Evolutionary conservation across 2,888 invertebrate genomes (phyloP), one percentile per base, ranked within the genome.

Genomic region (Meteorus colon): DNA sequence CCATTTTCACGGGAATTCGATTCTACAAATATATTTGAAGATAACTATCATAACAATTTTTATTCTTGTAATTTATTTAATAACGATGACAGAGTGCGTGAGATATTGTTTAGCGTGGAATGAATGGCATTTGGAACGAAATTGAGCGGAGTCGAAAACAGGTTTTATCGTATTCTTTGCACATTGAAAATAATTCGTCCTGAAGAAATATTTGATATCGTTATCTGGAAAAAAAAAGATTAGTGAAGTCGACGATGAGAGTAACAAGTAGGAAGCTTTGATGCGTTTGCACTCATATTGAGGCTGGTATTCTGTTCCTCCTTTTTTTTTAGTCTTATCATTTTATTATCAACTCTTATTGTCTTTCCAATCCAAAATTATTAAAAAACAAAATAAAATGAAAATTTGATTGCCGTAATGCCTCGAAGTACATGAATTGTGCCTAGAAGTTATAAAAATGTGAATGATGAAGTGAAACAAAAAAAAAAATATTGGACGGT

Each of bases 41-140:
- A 75, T 62, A 68, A 72, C 51, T 75, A 70, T 76, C 75, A 65
- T 75, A 69, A 76, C 75, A 67, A 77, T 77, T 77, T 77, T 80
- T 79, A 79, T 76, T 80, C 76, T 74, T 66, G 76, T 77, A 77
- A 77, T 77, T 81, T 80, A 80, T 81, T 81, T 73, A 77, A 63
- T 62, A 62, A 77, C 65, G 73, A 77, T 79, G 69, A 77, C 68
- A 74, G 63, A 74, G 55, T 73, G 74, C 59, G 55, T 59, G 62
- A 45, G 51, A 59, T 71, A 41, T 24, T 34, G 19, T 68, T n/a
- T 24, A 55, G 59, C 8, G 19, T 55, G 29, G 19, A 62, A 34
- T 70, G 74, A 31, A 27, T 41, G 74, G 60, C 71, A 31, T 29
- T 41, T 73, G 45, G 41, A 45, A 63, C 41, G 31, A 68, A 12